Evolutionary conservation across 2,888 invertebrate species (phyloP).

Genomic region (Apodemia hepburni): DNA sequence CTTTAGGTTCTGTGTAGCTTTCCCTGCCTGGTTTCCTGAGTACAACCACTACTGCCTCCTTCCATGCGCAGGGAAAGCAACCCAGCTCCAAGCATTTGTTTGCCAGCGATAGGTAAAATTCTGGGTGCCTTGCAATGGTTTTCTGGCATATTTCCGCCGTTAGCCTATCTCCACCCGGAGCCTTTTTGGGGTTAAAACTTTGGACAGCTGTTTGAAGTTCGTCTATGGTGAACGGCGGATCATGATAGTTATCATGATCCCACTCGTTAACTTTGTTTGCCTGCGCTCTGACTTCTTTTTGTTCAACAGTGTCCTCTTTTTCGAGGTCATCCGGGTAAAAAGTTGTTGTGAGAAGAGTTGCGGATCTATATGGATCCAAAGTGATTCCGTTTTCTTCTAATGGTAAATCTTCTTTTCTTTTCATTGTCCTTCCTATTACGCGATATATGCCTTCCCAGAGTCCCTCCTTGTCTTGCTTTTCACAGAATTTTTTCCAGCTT

Average conservation of each 20-base stretch:
- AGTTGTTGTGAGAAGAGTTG: slow-evolving; percentile 18
- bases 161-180: slow-evolving; percentile 6
- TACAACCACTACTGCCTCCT: no score
- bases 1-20: no score
- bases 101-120: no score
- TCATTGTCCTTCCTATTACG: not conserved
- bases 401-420: slow-evolving; percentile 13
- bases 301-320: not conserved
- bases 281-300: not conserved
- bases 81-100: no score
- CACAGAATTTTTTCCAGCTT: no score
- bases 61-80: no score
- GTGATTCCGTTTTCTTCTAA: slow-evolving; percentile 17
- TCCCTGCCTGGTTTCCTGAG: no score
- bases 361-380: slow-evolving; percentile 19
- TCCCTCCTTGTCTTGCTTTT: no score
- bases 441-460: no score
- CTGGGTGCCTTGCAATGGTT: no score
- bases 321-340: slow-evolving; percentile 22
- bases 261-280: not conserved
- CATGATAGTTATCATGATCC: not conserved
- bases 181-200: slow-evolving; percentile 13
- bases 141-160: not conserved
- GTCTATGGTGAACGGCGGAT: not conserved
- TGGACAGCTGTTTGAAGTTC: not conserved